phyloP scores from a whole-genome alignment of 2,888 invertebrate genomes.

The Gandaritis pyraliata region DNA sequence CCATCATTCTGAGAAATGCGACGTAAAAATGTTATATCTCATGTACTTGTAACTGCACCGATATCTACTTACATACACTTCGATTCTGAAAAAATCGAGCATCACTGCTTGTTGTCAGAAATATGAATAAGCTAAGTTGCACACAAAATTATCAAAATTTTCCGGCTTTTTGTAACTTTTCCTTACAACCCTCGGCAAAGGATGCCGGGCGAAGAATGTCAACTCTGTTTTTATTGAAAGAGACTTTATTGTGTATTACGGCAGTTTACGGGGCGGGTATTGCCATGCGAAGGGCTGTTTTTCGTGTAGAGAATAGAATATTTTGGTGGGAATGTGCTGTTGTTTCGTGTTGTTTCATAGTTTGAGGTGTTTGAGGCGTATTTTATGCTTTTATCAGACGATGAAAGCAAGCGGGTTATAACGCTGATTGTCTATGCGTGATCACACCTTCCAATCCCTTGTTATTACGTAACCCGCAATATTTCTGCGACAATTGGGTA shows the following conservation, averaged over 20 bases:
- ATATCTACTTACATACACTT: too few species aligned
- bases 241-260: constrained; percentile 35
- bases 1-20: too few species aligned
- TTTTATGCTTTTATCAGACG: not conserved
- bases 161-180: constrained; percentile 9
- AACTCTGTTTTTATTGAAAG: constrained; percentile 50
- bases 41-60: too few species aligned
- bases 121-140: too few species aligned
- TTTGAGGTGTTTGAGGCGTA: constrained; percentile 11
- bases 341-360: constrained; percentile 18
- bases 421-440: not conserved
- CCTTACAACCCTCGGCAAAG: constrained; percentile 44
- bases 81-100: too few species aligned
- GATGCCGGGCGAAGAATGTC: constrained; percentile 50
- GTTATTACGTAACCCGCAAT: not conserved
- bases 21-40: too few species aligned
- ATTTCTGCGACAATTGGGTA: not conserved
- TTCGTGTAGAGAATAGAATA: constrained; percentile 23
- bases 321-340: constrained; percentile 23
- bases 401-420: not conserved
- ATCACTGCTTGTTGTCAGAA: too few species aligned
- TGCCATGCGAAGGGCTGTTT: constrained; percentile 13
- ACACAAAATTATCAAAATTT: not conserved
- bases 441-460: not conserved
- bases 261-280: constrained; percentile 23